Base-by-base conservation (phyloP, 2,888 invertebrate genomes). In the Drosophila tripunctata region DNA sequence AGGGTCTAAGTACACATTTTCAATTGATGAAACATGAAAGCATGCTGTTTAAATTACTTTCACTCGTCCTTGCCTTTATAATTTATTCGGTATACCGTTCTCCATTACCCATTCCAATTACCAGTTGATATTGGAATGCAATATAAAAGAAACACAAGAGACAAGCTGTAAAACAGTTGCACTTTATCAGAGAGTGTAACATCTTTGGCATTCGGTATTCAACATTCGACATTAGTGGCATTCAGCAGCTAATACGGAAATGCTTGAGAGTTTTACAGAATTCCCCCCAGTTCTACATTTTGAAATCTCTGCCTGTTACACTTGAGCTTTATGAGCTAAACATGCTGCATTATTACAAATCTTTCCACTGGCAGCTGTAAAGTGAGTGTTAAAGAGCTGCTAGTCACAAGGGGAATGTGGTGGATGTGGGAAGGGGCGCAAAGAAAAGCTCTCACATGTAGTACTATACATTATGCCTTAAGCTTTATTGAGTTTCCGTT, bases 371-470 rank as follows among this genome's bases (percentile, higher is more conserved):
- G 63, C 61, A 47, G 38, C 24, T 57, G 58, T 12, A 47, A 65
- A 75, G 65, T 62, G 67, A 45, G 80, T 80, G 83, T 72, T 82
- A 75, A 80, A 67, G 75, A 75, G 77, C 79, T 80, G 73, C 38
- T 60, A 73, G 55, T 43, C 56, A 10, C 40, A 12, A 19, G 14
- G 35, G 27, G 8, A n/a, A 15, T 5, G 15, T 10, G 4, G 14
- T n/a, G 10, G 5, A 14, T n/a, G 19, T 7, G 10, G 10, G 10
- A 2, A 4, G 14, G 15, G 12, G 24, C 0, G 35, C 7, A 15
- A 24, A 12, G 12, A 48, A 40, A 31, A 31, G 36, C 51, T 15
- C 43, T 36, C 19, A 31, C 35, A 35, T 50, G 41, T 31, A 40
- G 22, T 10, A n/a, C n/a, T 19, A 21, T 31, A 17, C 17, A 36